Evolutionary conservation across 2,888 invertebrate genomes (phyloP).

Genomic region (Laothoe populi): DNA sequence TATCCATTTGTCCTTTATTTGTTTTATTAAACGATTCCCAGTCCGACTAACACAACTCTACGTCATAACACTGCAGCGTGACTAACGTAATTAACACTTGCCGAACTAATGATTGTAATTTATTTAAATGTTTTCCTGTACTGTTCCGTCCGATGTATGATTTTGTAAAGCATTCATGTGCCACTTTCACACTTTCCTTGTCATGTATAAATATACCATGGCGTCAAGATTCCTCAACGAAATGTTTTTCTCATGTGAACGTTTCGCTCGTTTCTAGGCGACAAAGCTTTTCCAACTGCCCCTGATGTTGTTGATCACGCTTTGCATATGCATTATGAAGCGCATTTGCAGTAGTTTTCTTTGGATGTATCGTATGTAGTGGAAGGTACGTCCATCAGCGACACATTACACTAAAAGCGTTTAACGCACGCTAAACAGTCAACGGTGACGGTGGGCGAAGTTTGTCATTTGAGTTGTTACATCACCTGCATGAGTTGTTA

Average conservation of each 20-base stretch:
- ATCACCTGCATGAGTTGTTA: slow-evolving; percentile 39
- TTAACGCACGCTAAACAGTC: slow-evolving; percentile 66
- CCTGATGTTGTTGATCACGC: slow-evolving; percentile 86
- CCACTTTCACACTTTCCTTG: slow-evolving; percentile 44
- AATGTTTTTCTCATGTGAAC: slow-evolving; percentile 64
- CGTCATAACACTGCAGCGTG: slow-evolving; percentile 50
- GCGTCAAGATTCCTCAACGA: slow-evolving; percentile 41
- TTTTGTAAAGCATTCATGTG: slow-evolving; percentile 47
- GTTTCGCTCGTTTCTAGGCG: slow-evolving; percentile 84
- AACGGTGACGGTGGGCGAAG: slow-evolving; percentile 66
- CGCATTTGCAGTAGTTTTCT: slow-evolving; percentile 86
- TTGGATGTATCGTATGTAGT: slow-evolving; percentile 86
- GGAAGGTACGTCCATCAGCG: slow-evolving; percentile 85
- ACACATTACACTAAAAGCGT: slow-evolving; percentile 71
- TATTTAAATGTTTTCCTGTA: slow-evolving; percentile 37
- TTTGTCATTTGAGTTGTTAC: slow-evolving; percentile 35
- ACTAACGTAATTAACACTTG: slow-evolving; percentile 68
- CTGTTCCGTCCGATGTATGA: slow-evolving; percentile 25
- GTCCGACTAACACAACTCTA: slow-evolving; percentile 62
- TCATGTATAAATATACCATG: slow-evolving; percentile 53
- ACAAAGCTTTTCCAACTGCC: slow-evolving; percentile 84
- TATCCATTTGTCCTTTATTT: not conserved
- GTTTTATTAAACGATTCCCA: not conserved
- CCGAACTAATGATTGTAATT: slow-evolving; percentile 54
- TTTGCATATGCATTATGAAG: slow-evolving; percentile 86